Conservation (phyloP, 2,113 vertebrate genomes). For the Rhineura floridana region DNA sequence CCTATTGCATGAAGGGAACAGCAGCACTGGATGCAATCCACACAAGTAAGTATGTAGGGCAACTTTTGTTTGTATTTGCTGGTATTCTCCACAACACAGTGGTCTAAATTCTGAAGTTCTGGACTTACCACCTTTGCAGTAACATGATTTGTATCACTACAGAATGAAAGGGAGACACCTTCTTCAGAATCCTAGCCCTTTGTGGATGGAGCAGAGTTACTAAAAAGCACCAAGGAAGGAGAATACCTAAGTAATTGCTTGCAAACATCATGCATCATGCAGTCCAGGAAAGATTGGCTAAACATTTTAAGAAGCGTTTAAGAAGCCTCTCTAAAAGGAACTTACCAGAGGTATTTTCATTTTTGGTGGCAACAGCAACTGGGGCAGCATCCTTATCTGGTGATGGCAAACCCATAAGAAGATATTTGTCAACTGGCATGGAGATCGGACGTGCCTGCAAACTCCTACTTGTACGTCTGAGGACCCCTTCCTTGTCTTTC, state of each 20-base stretch:
- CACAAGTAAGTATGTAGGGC: background rate
- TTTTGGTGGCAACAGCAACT: constrained; percentile 61
- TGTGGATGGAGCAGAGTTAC: background rate
- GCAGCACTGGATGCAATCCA: too few relatives aligned
- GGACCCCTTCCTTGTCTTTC: constrained; percentile 68
- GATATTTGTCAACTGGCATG: constrained; percentile 89
- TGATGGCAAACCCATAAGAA: constrained; percentile 75
- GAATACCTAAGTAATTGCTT: background rate
- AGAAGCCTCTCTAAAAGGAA: constrained; percentile 22
- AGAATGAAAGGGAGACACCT: background rate
- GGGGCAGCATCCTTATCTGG: constrained; percentile 56
- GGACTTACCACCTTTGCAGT: too few relatives aligned
- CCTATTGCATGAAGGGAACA: too few relatives aligned
- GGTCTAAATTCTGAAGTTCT: background rate
- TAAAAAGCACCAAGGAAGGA: background rate
- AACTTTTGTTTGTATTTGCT: background rate
- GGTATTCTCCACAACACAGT: background rate
- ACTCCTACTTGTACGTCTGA: constrained; percentile 67
- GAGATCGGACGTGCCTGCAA: constrained; percentile 88
- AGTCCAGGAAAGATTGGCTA: too few relatives aligned
- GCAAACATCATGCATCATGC: too few relatives aligned
- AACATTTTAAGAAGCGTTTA: too few relatives aligned
- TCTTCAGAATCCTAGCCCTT: background rate
- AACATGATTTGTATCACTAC: background rate
- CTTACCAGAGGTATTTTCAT: constrained; percentile 81